Evolutionary conservation across 1,140 invertebrate species (phyloP).

Genomic region (Drosophila subpulchrella): DNA sequence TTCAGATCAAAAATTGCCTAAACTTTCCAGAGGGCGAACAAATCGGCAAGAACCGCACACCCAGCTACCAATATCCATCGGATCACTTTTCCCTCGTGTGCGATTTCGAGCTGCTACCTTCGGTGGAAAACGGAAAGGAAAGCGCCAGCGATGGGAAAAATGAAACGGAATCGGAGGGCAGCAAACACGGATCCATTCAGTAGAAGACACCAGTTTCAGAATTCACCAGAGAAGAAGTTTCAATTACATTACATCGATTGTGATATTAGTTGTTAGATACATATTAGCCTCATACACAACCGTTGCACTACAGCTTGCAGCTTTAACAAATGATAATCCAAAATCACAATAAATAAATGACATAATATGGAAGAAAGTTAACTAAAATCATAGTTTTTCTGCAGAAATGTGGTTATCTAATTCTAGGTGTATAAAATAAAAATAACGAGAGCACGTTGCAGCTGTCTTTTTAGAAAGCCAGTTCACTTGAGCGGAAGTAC

Average conservation of each 20-base stretch:
- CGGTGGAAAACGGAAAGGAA: conserved; percentile 10
- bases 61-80: conserved; percentile 90
- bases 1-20: conserved; percentile 86
- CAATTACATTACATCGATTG: conserved; percentile 80
- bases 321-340: conserved; percentile 51
- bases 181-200: conserved; percentile 49
- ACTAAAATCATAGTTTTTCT: background rate
- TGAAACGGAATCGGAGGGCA: conserved; percentile 8
- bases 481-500: too few species aligned
- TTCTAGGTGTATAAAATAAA: too few species aligned
- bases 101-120: conserved; percentile 86
- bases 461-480: too few species aligned
- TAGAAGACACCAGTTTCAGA: conserved; percentile 26
- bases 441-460: too few species aligned
- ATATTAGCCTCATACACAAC: conserved; percentile 66
- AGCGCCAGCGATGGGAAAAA: conserved; percentile 21
- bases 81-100: conserved; percentile 92
- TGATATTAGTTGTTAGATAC: conserved; percentile 84
- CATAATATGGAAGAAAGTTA: conserved; percentile 47
- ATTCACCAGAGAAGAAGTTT: conserved; percentile 51
- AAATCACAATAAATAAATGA: conserved; percentile 65
- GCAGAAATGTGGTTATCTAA: too few species aligned
- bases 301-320: conserved; percentile 52
- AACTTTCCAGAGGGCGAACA: conserved; percentile 88
- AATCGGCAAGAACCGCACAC: conserved; percentile 89